Evolutionary conservation across 2,113 vertebrate genomes (phyloP).

Genomic region (Scopus umbretta): DNA sequence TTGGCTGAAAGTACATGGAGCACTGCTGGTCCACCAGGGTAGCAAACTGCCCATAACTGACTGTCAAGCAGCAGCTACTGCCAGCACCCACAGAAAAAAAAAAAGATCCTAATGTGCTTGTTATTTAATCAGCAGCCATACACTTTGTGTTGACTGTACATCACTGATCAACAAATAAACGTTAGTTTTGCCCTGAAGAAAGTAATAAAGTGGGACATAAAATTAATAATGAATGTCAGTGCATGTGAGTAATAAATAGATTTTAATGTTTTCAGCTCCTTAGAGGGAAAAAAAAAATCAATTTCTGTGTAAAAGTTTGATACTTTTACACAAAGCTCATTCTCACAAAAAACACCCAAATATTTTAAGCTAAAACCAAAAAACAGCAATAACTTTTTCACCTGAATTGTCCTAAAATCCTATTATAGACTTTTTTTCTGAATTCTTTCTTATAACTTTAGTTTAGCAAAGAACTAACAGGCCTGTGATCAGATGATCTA

Average conservation of each 20-base stretch:
- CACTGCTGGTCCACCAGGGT: background rate
- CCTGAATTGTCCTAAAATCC: background rate
- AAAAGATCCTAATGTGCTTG: background rate
- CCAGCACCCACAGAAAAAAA: background rate
- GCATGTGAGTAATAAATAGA: background rate
- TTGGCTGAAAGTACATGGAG: background rate
- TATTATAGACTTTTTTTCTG: background rate
- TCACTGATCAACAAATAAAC: slow-evolving; percentile 1
- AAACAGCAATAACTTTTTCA: background rate
- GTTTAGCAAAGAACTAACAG: background rate
- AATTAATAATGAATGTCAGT: slow-evolving; percentile 27
- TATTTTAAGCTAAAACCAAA: background rate
- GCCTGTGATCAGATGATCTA: background rate
- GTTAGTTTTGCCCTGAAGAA: slow-evolving; percentile 15
- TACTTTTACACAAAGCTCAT: background rate
- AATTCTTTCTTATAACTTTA: background rate
- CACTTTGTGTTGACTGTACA: background rate
- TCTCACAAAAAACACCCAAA: background rate
- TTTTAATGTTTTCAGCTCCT: background rate
- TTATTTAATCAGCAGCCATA: background rate
- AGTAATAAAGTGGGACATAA: background rate
- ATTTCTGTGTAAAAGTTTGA: background rate
- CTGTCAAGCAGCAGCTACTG: background rate
- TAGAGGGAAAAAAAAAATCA: background rate
- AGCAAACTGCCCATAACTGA: background rate